A percentile compares a stretch with the other conserved stretches of the same genome.
Conservation (phyloP, 1,140 invertebrate species). For the Drosophila santomea region DNA sequence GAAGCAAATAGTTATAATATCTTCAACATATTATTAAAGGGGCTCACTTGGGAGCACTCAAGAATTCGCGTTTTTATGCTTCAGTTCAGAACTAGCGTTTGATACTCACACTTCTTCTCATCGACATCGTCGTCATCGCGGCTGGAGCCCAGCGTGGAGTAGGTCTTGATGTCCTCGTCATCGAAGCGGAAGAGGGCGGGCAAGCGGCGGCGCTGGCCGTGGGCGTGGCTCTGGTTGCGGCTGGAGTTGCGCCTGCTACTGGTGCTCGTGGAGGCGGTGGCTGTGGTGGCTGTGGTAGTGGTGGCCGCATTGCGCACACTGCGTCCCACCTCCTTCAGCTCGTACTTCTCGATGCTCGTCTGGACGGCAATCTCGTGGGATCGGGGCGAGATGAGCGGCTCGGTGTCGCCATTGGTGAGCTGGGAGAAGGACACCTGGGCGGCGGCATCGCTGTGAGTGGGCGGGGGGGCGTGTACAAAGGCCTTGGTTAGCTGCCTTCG, state of each 20-base stretch:
- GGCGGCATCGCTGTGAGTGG: conserved; percentile 59
- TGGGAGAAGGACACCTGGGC: conserved; percentile 54
- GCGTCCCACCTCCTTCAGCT: conserved; percentile 66
- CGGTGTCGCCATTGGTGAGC: conserved; percentile 62
- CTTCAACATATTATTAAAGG: background rate
- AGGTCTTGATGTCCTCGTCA: conserved; percentile 78
- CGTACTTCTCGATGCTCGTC: conserved; percentile 77
- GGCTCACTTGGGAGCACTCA: no score
- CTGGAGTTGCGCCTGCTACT: conserved; percentile 11
- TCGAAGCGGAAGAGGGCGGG: conserved; percentile 71
- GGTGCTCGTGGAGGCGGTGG: conserved; percentile 43
- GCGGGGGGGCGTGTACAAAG: conserved; percentile 56
- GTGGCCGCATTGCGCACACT: conserved; percentile 66
- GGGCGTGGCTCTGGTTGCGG: conserved; percentile 8
- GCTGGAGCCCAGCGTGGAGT: conserved; percentile 77
- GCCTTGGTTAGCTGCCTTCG: conserved; percentile 46
- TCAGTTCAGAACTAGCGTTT: background rate
- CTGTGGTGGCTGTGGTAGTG: conserved; percentile 57
- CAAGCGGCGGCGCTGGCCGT: conserved; percentile 45
- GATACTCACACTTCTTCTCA: conserved; percentile 71
- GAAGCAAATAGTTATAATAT: background rate
- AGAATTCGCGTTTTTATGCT: no score
- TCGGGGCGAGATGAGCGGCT: conserved; percentile 43
- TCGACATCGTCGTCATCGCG: conserved; percentile 74
- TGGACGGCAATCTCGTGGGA: conserved; percentile 81